These are phyloP conservation scores for Physocephala rufipes DNA, from an alignment of 2,888 invertebrate species.

Conservation along the genomic window DNA sequence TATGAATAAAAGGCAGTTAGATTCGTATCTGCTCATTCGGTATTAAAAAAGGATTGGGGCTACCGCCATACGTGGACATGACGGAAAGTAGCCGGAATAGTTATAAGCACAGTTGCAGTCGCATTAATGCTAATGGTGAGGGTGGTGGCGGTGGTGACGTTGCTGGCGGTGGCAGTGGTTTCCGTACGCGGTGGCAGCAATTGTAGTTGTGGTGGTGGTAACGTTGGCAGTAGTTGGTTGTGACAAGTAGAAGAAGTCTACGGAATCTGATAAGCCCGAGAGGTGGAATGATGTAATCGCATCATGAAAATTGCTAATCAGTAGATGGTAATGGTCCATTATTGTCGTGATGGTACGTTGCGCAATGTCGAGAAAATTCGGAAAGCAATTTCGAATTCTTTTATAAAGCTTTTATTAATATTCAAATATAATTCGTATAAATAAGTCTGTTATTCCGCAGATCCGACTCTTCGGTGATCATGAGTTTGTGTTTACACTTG, in stretches of 20 bases:
- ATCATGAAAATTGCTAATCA: neutral
- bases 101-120: neutral
- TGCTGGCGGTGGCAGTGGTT: neutral
- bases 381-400: no score
- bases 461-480: no score
- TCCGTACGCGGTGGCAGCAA: neutral
- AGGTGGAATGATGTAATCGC: neutral
- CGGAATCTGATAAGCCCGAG: neutral
- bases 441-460: no score
- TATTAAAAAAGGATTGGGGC: conserved; percentile 11
- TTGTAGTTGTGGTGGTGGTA: no score
- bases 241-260: no score
- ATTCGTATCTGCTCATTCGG: conserved; percentile 30
- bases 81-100: no score
- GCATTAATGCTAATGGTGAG: conserved; percentile 5
- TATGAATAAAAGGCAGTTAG: conserved; percentile 30
- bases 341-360: neutral
- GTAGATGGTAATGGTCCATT: neutral
- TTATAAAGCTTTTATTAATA: no score
- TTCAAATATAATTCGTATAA: no score
- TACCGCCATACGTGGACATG: conserved; percentile 11
- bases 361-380: no score
- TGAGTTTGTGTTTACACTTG: no score
- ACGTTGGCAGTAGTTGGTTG: neutral
- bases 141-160: neutral